phyloP scores from a whole-genome alignment of 2,888 invertebrate genomes.

The Cheilosia impressa region DNA sequence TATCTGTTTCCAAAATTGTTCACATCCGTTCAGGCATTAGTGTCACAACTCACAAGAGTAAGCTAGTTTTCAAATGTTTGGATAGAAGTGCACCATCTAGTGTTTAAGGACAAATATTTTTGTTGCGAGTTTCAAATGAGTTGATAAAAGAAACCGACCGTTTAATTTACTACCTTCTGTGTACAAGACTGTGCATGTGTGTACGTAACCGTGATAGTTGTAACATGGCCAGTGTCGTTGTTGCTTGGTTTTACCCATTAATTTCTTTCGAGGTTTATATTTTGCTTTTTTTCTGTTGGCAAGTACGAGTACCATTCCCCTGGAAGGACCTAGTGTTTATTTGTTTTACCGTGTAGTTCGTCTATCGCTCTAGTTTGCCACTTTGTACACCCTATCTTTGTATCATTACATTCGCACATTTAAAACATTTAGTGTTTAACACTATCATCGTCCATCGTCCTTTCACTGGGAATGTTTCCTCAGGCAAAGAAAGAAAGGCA shows the following conservation, averaged over 20 bases:
- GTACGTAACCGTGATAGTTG: neutral
- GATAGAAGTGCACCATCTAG: slow-evolving; percentile 26
- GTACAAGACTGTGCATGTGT: neutral
- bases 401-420: slow-evolving; percentile 68
- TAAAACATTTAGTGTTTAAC: slow-evolving; percentile 63
- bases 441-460: slow-evolving; percentile 58
- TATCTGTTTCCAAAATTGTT: neutral
- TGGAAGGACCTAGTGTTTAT: slow-evolving; percentile 43
- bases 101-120: slow-evolving; percentile 56
- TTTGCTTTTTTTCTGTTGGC: neutral
- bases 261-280: slow-evolving; percentile 24
- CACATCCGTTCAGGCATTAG: slow-evolving; percentile 24
- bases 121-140: slow-evolving; percentile 51
- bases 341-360: slow-evolving; percentile 42
- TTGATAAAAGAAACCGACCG: slow-evolving; percentile 56
- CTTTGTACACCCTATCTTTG: slow-evolving; percentile 33
- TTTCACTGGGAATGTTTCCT: slow-evolving; percentile 56
- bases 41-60: neutral
- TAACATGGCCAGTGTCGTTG: slow-evolving; percentile 13
- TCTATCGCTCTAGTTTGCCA: slow-evolving; percentile 34
- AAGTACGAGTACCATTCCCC: slow-evolving; percentile 2
- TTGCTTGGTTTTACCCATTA: slow-evolving; percentile 34
- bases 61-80: slow-evolving; percentile 30
- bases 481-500: slow-evolving; percentile 35
- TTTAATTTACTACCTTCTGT: slow-evolving; percentile 24